Evolutionary conservation across 2,797 vertebrate species (phyloP).

Genomic region (Paratrypauchen microcephalus): DNA sequence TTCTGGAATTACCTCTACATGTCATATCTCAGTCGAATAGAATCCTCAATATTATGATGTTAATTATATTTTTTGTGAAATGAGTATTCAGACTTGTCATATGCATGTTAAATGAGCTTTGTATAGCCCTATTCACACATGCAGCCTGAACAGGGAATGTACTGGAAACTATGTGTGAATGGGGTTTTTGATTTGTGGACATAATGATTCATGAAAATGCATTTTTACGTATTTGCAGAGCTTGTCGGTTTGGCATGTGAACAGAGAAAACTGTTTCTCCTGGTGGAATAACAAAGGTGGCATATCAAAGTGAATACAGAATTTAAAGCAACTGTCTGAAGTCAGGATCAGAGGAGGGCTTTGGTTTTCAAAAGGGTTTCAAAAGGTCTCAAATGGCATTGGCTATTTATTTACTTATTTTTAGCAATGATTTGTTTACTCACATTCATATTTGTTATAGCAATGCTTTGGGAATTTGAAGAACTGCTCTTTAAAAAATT

Average conservation of each 20-base stretch:
- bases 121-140: too few species aligned
- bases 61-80: too few species aligned
- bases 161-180: too few species aligned
- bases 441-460: neutral
- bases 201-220: neutral
- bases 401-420: neutral
- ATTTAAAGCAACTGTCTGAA: conserved; percentile 7
- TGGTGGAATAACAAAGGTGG: conserved; percentile 4
- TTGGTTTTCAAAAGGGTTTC: conserved; percentile 12
- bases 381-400: conserved; percentile 4
- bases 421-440: neutral
- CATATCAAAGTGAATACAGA: conserved; percentile 10
- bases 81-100: too few species aligned
- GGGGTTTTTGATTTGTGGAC: neutral
- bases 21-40: too few species aligned
- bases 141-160: too few species aligned
- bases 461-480: neutral
- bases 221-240: neutral
- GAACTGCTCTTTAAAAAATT: neutral
- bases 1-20: too few species aligned
- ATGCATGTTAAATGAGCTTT: too few species aligned
- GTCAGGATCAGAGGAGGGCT: conserved; percentile 11
- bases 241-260: neutral
- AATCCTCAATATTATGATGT: too few species aligned
- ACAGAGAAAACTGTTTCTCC: neutral